These are phyloP conservation scores for Brachypterus glaber DNA, from an alignment of 2,888 invertebrate species.

Conservation along the genomic window DNA sequence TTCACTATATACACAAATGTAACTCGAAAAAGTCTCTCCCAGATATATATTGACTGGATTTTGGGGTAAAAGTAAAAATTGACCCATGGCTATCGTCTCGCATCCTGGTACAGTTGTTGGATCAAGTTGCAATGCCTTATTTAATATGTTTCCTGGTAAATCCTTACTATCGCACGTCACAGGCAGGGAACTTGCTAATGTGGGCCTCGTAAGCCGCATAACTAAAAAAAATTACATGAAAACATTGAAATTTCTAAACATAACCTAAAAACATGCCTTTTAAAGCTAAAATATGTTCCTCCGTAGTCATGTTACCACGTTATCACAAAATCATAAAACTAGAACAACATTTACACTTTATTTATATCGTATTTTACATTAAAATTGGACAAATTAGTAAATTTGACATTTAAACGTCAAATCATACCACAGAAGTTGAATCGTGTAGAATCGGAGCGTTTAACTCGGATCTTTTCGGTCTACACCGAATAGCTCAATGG, in stretches of 20 bases:
- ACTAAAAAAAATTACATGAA: slow-evolving; percentile 46
- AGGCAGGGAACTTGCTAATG: slow-evolving; percentile 70
- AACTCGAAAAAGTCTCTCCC: slow-evolving; percentile 97
- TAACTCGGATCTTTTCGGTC: too few relatives aligned
- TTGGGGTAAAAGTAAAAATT: slow-evolving; percentile 87
- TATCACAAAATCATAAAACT: too few relatives aligned
- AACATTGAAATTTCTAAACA: neutral
- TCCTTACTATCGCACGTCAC: slow-evolving; percentile 79
- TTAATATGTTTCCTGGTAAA: slow-evolving; percentile 71
- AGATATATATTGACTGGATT: slow-evolving; percentile 97
- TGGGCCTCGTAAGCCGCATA: slow-evolving; percentile 90
- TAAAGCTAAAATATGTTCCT: slow-evolving; percentile 34
- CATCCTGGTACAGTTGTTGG: slow-evolving; percentile 73
- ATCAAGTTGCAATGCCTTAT: slow-evolving; percentile 70
- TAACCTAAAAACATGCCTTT: slow-evolving; percentile 27
- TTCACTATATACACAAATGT: slow-evolving; percentile 95
- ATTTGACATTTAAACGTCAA: too few relatives aligned
- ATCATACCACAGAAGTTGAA: too few relatives aligned
- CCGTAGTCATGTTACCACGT: slow-evolving; percentile 32
- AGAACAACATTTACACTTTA: too few relatives aligned
- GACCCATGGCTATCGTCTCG: slow-evolving; percentile 76
- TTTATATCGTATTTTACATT: too few relatives aligned
- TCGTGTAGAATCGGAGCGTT: too few relatives aligned
- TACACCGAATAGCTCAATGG: too few relatives aligned
- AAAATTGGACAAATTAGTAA: too few relatives aligned